Conservation (phyloP, 2,888 invertebrate species). For the Mechanitis mazaeus region DNA sequence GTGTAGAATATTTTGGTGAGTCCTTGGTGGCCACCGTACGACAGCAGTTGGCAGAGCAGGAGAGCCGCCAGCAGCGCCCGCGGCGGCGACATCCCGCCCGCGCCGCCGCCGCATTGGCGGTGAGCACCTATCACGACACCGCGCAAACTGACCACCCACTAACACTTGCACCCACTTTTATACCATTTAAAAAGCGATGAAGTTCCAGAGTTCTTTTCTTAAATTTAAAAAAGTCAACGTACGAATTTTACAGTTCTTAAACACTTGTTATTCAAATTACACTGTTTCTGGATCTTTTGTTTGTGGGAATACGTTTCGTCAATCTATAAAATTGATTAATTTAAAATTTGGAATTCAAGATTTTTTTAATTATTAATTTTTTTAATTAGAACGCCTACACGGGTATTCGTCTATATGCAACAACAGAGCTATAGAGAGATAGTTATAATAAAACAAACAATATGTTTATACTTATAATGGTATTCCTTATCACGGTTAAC, state of each 20-base stretch:
- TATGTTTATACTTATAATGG: neutral
- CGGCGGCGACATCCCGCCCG: slow-evolving; percentile 70
- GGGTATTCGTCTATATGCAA: slow-evolving; percentile 4
- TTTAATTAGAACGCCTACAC: slow-evolving; percentile 1
- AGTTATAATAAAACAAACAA: neutral
- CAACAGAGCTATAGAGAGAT: slow-evolving; percentile 8
- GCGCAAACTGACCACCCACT: slow-evolving; percentile 23
- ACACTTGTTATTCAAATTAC: neutral
- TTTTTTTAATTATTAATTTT: neutral
- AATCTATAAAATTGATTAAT: slow-evolving; percentile 10
- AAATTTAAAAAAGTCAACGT: slow-evolving; percentile 1
- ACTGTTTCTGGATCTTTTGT: slow-evolving; percentile 12
- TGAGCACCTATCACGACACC: slow-evolving; percentile 60
- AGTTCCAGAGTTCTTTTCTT: neutral
- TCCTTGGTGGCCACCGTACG: slow-evolving; percentile 74
- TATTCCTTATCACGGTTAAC: slow-evolving; percentile 6
- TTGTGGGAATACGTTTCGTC: slow-evolving; percentile 23
- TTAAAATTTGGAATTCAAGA: neutral
- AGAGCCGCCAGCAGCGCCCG: slow-evolving; percentile 71
- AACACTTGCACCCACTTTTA: slow-evolving; percentile 18
- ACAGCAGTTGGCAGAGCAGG: slow-evolving; percentile 68
- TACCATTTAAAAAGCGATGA: neutral
- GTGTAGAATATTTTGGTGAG: slow-evolving; percentile 74
- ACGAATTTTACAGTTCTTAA: slow-evolving; percentile 8
- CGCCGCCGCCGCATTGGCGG: slow-evolving; percentile 71